A percentile compares a stretch with the other conserved stretches of the same genome.
Conservation (phyloP, 2,888 invertebrate species). For the Pollenia amentaria region DNA sequence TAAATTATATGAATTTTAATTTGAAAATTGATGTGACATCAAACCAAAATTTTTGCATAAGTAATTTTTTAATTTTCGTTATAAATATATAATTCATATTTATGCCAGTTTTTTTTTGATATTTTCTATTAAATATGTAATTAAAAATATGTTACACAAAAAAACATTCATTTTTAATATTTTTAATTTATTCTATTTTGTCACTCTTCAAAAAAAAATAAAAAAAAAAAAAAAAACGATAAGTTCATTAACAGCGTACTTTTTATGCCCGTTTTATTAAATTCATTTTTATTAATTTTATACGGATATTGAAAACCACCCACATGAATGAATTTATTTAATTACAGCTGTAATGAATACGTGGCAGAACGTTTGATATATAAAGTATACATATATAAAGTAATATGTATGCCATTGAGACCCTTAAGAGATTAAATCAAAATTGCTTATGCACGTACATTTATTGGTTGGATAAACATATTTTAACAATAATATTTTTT, state of each 20-base stretch:
- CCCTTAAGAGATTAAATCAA: no score
- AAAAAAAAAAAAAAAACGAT: constrained; percentile 4
- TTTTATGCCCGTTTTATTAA: not conserved
- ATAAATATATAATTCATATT: not conserved
- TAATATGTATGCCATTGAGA: not conserved
- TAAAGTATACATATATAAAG: not conserved
- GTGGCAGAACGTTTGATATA: not conserved
- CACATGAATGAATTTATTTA: constrained; percentile 19
- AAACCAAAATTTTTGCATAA: not conserved
- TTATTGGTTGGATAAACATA: no score
- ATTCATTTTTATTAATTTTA: not conserved
- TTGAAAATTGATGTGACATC: constrained; percentile 1
- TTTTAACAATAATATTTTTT: no score
- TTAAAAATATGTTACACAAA: not conserved
- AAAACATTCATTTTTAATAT: no score
- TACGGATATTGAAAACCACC: not conserved
- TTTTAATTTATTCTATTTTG: constrained; percentile 21
- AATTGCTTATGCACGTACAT: no score
- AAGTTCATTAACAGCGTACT: not conserved
- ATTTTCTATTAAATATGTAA: not conserved
- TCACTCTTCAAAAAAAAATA: not conserved
- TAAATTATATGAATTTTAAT: constrained; percentile 12
- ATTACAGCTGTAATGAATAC: not conserved
- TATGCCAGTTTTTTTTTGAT: not conserved
- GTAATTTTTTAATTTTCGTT: not conserved